Evolutionary conservation across 53 echinoderm and acorn worm species (phyloP).

Genomic region (Pentamera pediparva): DNA sequence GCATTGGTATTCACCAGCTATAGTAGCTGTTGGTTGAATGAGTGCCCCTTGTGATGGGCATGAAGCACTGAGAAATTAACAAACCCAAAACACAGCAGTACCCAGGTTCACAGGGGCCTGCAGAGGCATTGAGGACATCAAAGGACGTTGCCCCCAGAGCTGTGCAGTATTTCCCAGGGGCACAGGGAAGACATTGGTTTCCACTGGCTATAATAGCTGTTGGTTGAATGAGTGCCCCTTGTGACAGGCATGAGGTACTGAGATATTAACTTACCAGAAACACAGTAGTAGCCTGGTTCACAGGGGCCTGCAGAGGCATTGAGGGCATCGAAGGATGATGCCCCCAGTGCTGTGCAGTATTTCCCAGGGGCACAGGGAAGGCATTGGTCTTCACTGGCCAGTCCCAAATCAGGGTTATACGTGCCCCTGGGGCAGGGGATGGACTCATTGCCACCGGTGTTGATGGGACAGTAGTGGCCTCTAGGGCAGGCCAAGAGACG

Average conservation of each 20-base stretch:
- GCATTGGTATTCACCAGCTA: slow-evolving; percentile 73
- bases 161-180: slow-evolving; percentile 58
- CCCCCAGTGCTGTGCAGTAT: slow-evolving; percentile 55
- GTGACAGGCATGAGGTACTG: no score
- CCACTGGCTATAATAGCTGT: slow-evolving; percentile 79
- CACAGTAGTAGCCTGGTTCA: slow-evolving; percentile 84
- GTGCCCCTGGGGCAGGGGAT: slow-evolving; percentile 85
- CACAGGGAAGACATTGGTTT: slow-evolving; percentile 76
- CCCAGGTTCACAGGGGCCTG: slow-evolving; percentile 85
- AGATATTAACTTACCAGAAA: slow-evolving; percentile 59
- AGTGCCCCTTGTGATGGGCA: no score
- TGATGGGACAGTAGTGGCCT: slow-evolving; percentile 80
- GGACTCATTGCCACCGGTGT: slow-evolving; percentile 93
- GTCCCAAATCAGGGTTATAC: slow-evolving; percentile 88
- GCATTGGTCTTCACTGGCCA: slow-evolving; percentile 79
- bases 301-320: slow-evolving; percentile 77
- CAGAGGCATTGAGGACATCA: slow-evolving; percentile 47
- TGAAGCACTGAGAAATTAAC: no score
- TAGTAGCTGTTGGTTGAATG: no score
- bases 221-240: no score
- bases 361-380: slow-evolving; percentile 65
- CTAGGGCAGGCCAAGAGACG: slow-evolving; percentile 78
- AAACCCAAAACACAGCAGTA: slow-evolving; percentile 84
- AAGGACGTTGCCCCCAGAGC: slow-evolving; percentile 47
- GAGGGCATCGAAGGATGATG: slow-evolving; percentile 40